phyloP scores from a whole-genome alignment of 2,888 invertebrate species.

The Amphipoea oculea region DNA sequence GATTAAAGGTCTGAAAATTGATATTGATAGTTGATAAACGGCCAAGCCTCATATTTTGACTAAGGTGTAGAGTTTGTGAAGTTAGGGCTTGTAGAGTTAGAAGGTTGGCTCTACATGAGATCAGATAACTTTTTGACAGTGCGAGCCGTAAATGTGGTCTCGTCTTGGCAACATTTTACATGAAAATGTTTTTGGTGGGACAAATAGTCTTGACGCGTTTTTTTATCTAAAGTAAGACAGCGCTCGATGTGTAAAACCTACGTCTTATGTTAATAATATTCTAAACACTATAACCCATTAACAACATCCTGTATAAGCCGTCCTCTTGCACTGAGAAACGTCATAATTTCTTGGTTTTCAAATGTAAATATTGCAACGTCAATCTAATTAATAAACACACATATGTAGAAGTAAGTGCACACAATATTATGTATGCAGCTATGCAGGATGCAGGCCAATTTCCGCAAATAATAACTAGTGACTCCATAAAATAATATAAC shows the following conservation, averaged over 20 bases:
- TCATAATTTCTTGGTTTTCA: constrained; percentile 6
- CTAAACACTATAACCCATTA: not conserved
- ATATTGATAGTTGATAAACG: too few species aligned
- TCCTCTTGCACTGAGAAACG: not conserved
- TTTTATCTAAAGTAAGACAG: not conserved
- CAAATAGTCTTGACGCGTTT: not conserved
- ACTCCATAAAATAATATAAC: not conserved
- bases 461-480: constrained; percentile 5
- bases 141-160: too few species aligned
- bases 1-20: too few species aligned
- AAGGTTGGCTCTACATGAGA: too few species aligned
- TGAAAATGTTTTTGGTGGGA: not conserved
- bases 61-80: too few species aligned
- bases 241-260: not conserved
- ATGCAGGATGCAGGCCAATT: not conserved
- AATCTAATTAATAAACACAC: not conserved
- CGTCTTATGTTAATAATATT: not conserved
- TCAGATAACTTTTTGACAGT: too few species aligned
- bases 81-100: too few species aligned
- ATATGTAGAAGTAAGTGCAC: not conserved
- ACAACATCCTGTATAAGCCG: not conserved
- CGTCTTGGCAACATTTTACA: not conserved
- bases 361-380: not conserved
- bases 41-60: too few species aligned
- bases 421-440: not conserved